Percentiles rank a stretch among this genome's conserved stretches.
Evolutionary conservation across 2,113 vertebrate species (phyloP).

Genomic region (Struthio camelus): DNA sequence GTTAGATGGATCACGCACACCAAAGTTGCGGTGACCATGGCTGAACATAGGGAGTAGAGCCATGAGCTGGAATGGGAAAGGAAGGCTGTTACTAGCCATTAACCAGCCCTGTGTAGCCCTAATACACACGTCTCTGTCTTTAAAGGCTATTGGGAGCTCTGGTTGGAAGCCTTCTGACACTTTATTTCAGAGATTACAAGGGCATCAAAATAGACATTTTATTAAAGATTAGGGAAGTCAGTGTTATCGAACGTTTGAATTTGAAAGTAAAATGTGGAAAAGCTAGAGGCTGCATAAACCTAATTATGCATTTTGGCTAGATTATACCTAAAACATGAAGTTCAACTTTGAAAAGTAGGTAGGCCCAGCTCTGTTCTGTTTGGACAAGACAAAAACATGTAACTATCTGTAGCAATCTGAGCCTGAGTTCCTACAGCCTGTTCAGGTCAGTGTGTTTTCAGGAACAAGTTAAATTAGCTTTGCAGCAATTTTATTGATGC

Average conservation of each 20-base stretch:
- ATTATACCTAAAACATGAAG: not conserved
- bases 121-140: not conserved
- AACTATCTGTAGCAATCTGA: not conserved
- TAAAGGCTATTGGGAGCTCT: not conserved
- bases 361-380: not conserved
- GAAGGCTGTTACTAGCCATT: not conserved
- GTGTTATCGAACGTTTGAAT: not conserved
- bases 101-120: not conserved
- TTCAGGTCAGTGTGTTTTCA: not conserved
- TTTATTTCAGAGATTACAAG: not conserved
- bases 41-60: rapidly evolving
- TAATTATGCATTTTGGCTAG: not conserved
- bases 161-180: not conserved
- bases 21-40: rapidly evolving
- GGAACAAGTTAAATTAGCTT: not conserved
- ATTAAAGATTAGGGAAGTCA: not conserved
- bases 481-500: not conserved
- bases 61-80: not conserved
- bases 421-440: not conserved
- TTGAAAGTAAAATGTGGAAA: not conserved
- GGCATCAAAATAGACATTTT: not conserved
- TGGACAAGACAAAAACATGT: not conserved
- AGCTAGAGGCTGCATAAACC: not conserved
- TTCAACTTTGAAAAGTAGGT: not conserved
- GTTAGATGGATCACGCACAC: not conserved